phyloP scores from a whole-genome alignment of 1,140 invertebrate species.

The Anagrus nilaparvatae region DNA sequence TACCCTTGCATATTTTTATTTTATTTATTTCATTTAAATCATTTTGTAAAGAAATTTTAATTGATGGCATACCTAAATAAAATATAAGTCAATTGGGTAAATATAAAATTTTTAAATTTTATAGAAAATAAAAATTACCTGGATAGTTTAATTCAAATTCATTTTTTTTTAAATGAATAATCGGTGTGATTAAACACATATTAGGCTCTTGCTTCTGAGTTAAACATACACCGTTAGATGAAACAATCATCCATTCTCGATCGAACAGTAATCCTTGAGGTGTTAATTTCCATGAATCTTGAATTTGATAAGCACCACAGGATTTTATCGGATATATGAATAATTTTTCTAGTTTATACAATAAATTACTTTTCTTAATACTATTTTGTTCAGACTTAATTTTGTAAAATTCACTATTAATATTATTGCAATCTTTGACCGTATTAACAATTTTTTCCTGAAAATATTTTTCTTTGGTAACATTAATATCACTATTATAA shows the following conservation, averaged over 20 bases:
- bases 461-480: conserved; percentile 5
- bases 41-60: conserved; percentile 39
- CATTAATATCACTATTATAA: conserved; percentile 4
- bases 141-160: conserved; percentile 56
- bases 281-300: conserved; percentile 59
- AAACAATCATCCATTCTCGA: conserved; percentile 86
- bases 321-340: conserved; percentile 92
- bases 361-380: too few relatives aligned
- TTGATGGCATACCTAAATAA: conserved; percentile 42
- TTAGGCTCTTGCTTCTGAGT: conserved; percentile 78
- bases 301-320: conserved; percentile 66
- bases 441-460: neutral
- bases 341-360: conserved; percentile 40
- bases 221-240: conserved; percentile 62
- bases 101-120: neutral
- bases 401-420: conserved; percentile 11
- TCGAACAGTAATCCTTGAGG: conserved; percentile 75
- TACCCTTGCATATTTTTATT: conserved; percentile 54
- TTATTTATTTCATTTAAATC: conserved; percentile 17
- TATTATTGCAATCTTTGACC: too few relatives aligned
- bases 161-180: conserved; percentile 51
- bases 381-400: conserved; percentile 19
- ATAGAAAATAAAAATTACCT: conserved; percentile 39
- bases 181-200: conserved; percentile 73
- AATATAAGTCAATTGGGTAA: neutral